Evolutionary conservation across 1,140 invertebrate species (phyloP), one percentile per base, ranked within the genome.

Genomic region (Matsumurasca onukii): DNA sequence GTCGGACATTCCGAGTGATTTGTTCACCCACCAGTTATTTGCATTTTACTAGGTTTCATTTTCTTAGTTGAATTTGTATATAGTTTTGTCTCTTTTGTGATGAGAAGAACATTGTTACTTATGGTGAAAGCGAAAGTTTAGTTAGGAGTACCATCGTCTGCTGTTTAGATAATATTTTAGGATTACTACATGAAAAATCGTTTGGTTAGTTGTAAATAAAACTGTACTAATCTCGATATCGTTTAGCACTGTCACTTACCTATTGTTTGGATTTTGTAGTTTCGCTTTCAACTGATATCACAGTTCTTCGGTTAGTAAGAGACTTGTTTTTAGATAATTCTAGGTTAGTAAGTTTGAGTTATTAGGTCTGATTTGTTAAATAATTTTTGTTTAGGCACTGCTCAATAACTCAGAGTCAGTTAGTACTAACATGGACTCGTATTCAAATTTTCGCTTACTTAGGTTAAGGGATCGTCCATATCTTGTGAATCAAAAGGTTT

Each of bases 391-490:
- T 59, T 22, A 27, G 55, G 24, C 55, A 59, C 55, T 59, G 55
- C 55, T 59, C 55, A 59, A 59, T 59, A 12, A 27, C 55, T 59
- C 55, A 15, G 15, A 20, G 49, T 51, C n/a, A 51, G 24, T 51
- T 59, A 59, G 55, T 25, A 3, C 24, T 59, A 59, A 59, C 24
- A 59, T 27, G 55, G 55, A 59, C 55, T 59, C 25, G 30, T 59
- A 59, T 59, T 59, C 55, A 59, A 59, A 59, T 59, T 59, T 22
- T 27, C 55, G 55, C 55, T 59, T 59, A 59, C 25, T 59, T 59
- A 59, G 55, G 55, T 59, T 59, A 59, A 59, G 55, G 55, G 55
- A 59, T 59, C 55, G 55, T 59, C 55, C 55, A 59, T 59, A 59
- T 59, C 55, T 59, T 59, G 55, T 27, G 24, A 59, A 59, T 59